Conservation (phyloP, 2,888 invertebrate species). For the Acleris cristana region DNA sequence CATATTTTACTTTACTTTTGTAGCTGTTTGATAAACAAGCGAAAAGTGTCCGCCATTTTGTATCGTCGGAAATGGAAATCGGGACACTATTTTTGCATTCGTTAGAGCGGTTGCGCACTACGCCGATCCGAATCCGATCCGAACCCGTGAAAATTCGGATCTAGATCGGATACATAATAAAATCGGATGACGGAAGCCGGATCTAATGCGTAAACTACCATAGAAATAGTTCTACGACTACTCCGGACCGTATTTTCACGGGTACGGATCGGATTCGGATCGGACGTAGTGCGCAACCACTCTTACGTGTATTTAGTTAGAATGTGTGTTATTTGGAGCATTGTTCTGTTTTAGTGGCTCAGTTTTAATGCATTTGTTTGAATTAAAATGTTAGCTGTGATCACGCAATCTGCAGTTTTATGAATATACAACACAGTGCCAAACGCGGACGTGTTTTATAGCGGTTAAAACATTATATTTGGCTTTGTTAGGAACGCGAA, state of each 20-base stretch:
- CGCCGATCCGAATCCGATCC: too few species aligned
- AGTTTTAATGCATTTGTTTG: not conserved
- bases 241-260: too few species aligned
- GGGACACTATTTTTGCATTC: not conserved
- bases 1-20: not conserved
- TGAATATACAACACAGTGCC: not conserved
- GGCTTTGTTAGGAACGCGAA: too few species aligned
- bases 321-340: not conserved
- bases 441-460: not conserved
- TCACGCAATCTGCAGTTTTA: not conserved
- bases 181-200: too few species aligned
- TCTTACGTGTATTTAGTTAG: not conserved
- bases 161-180: too few species aligned
- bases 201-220: too few species aligned
- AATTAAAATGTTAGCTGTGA: not conserved
- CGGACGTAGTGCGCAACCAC: too few species aligned
- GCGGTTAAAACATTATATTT: not conserved
- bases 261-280: too few species aligned
- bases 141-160: too few species aligned
- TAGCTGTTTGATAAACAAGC: not conserved
- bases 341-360: not conserved
- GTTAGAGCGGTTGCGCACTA: too few species aligned
- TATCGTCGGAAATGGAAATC: constrained; percentile 1
- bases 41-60: constrained; percentile 2
- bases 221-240: too few species aligned